A percentile compares a stretch with the other conserved stretches of the same genome.
These are phyloP conservation scores for Nanorana parkeri DNA, from an alignment of 2,113 vertebrate genomes.

Conservation along the genomic window DNA sequence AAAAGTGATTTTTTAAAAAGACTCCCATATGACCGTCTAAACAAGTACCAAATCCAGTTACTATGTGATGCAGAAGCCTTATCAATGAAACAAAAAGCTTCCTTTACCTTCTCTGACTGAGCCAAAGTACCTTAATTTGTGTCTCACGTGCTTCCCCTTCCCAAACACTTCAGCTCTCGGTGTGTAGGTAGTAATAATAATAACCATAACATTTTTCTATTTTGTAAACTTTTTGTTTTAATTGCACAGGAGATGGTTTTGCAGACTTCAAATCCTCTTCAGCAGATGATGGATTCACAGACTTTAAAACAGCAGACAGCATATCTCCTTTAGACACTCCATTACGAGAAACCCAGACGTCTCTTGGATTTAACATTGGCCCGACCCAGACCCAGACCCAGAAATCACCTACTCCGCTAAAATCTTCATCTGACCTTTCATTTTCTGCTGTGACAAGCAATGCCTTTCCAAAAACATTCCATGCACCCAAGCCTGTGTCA, in stretches of 20 bases:
- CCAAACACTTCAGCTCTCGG: no score
- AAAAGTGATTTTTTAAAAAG: no score
- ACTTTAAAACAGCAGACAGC: slow-evolving; percentile 97
- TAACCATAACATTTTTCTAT: no score
- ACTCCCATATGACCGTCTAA: no score
- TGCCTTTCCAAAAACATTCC: slow-evolving; percentile 68
- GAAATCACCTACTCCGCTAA: slow-evolving; percentile 82
- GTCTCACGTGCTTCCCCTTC: no score
- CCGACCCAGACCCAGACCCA: slow-evolving; percentile 78
- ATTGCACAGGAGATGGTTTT: slow-evolving; percentile 86
- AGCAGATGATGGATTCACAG: slow-evolving; percentile 92
- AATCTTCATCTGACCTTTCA: slow-evolving; percentile 88
- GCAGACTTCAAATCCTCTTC: slow-evolving; percentile 89
- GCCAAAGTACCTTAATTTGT: no score
- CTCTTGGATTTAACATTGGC: slow-evolving; percentile 79
- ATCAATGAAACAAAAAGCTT: no score
- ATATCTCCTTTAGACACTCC: slow-evolving; percentile 90
- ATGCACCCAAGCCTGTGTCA: slow-evolving; percentile 62
- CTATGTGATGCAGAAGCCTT: no score
- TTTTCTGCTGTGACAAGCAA: slow-evolving; percentile 78
- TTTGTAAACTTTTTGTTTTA: neutral
- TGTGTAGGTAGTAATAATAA: no score
- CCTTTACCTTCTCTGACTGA: no score
- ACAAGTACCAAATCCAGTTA: no score
- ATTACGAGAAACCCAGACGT: slow-evolving; percentile 84